Conservation (phyloP, 2,797 vertebrate genomes). For the Tapera naevia region DNA sequence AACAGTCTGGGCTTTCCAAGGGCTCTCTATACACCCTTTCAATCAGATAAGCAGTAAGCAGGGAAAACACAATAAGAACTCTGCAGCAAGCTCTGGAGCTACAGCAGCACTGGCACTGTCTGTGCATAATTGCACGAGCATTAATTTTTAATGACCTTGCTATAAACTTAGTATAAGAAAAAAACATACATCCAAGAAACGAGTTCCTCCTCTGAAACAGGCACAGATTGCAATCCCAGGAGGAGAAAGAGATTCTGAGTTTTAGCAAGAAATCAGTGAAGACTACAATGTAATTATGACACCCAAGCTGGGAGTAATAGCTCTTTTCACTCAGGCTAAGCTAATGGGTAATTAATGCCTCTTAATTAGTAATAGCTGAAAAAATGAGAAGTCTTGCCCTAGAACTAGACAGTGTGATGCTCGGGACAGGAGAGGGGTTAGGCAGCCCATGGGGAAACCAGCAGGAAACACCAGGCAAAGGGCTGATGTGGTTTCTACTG, state of each 20-base stretch:
- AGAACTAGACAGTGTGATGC: background rate
- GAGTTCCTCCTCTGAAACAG: background rate
- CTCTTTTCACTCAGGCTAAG: background rate
- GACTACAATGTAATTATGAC: background rate
- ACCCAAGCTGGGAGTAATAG: background rate
- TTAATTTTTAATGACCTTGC: background rate
- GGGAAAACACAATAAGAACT: background rate
- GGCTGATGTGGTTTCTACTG: background rate
- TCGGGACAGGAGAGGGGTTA: background rate
- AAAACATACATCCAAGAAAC: background rate
- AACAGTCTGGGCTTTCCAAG: background rate
- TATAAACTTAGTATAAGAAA: background rate
- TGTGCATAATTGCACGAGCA: background rate
- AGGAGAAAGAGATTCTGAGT: background rate
- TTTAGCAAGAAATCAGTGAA: constrained; percentile 1
- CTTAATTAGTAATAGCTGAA: background rate
- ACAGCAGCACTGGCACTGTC: background rate
- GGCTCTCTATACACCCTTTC: background rate
- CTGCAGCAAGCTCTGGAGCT: rapidly evolving
- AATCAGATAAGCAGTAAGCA: background rate
- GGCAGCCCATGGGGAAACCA: background rate
- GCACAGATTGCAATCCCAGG: background rate
- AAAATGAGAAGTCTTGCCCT: background rate
- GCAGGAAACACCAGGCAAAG: background rate
- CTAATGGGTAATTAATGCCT: background rate